phyloP scores from a whole-genome alignment of 2,888 invertebrate species.

The Margaritifera margaritifera region DNA sequence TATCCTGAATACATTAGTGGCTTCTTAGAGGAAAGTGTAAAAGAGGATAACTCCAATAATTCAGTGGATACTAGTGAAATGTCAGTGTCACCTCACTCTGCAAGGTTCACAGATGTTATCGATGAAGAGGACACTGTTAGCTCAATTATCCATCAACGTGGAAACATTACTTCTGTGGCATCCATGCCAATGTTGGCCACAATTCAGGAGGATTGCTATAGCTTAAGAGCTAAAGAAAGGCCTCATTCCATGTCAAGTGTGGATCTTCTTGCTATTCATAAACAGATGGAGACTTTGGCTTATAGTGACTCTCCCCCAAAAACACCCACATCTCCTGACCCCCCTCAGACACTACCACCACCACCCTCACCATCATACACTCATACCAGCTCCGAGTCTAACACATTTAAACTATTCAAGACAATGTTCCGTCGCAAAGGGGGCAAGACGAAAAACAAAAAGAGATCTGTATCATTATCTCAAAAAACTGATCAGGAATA shows the following conservation, averaged over 20 bases:
- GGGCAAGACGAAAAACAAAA: slow-evolving; percentile 59
- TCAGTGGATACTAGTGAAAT: too few species aligned
- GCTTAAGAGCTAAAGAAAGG: slow-evolving; percentile 43
- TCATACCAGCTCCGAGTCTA: slow-evolving; percentile 40
- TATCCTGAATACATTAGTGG: slow-evolving; percentile 17
- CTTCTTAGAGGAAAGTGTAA: background rate
- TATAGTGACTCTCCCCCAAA: slow-evolving; percentile 1
- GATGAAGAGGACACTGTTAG: slow-evolving; percentile 32
- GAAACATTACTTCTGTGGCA: slow-evolving; percentile 42
- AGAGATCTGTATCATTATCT: slow-evolving; percentile 53
- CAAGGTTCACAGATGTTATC: slow-evolving; percentile 13
- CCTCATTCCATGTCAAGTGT: slow-evolving; percentile 59
- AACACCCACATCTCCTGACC: slow-evolving; percentile 15
- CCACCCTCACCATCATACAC: slow-evolving; percentile 29
- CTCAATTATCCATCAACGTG: slow-evolving; percentile 19
- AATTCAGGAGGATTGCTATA: slow-evolving; percentile 25
- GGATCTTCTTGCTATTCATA: slow-evolving; percentile 39
- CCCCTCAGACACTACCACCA: slow-evolving; percentile 15
- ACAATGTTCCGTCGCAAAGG: slow-evolving; percentile 63
- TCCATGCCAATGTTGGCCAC: slow-evolving; percentile 49
- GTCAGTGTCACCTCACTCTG: too few species aligned
- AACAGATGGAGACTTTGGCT: slow-evolving; percentile 29
- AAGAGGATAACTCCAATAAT: too few species aligned
- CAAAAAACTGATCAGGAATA: slow-evolving; percentile 52
- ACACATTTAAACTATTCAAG: slow-evolving; percentile 62